Base-by-base conservation (phyloP, 2,113 vertebrate genomes). In the Numenius arquata region DNA sequence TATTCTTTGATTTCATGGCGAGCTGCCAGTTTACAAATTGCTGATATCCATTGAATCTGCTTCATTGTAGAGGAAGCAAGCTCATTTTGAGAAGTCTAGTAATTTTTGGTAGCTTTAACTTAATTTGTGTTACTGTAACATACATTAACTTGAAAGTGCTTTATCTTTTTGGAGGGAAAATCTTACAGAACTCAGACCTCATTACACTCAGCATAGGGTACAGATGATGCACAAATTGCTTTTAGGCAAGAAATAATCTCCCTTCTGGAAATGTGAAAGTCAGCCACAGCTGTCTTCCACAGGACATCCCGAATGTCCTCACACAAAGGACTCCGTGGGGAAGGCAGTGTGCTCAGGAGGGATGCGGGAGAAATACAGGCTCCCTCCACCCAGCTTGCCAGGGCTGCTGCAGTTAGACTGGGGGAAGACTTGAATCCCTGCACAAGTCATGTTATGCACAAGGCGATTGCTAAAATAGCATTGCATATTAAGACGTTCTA, bases 261-360 rank as follows among this genome's bases (percentile, higher is more conserved):
- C 34, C 5, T 84, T 68, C 68, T 16, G 11, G 52, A 48, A 71
- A 36, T 9, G 9, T 43, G 62, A 40, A 55, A 73, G 16, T 38
- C 8, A 66, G 29, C 3, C 67, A n/a, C 12, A 59, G 25, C 8
- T 48, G 21, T 47, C 16, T 63, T 88, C 52, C 34, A 34, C 15
- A 50, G 29, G 32, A 23, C 8, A 34, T 48, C 15, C 21, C 0
- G 0, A 61, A 34, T 30, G 36, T 6, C 36, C 29, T 55, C 1
- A 2, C 26, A 9, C 10, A 23, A 47, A 65, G 30, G 40, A 34
- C 32, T 43, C 19, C 0, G 4, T 16, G 15, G 22, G 22, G 43
- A 77, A 41, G 26, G 45, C 20, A 50, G 4, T 0, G 0, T 30
- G 16, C 45, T 65, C 15, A 52, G 65, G 40, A 38, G 9, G 34